phyloP scores from a whole-genome alignment of 2,888 invertebrate species.

The Biston betularia region DNA sequence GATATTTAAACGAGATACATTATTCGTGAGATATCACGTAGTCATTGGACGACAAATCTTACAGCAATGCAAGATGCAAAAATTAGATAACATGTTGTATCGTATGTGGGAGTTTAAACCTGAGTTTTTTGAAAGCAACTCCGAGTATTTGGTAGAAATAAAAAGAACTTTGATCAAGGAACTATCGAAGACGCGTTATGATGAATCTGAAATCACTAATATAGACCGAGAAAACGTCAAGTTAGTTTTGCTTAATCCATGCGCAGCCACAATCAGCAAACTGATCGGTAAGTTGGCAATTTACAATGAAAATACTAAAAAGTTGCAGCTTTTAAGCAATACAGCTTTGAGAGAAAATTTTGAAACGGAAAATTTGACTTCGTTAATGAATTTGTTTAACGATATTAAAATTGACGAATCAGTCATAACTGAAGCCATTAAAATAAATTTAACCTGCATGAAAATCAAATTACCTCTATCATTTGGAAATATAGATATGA shows the following conservation, averaged over 20 bases:
- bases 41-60: too few relatives aligned
- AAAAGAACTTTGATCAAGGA: constrained; percentile 48
- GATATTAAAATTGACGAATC: constrained; percentile 42
- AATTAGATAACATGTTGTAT: too few relatives aligned
- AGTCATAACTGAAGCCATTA: constrained; percentile 47
- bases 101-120: constrained; percentile 42
- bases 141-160: constrained; percentile 42
- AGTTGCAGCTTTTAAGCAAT: constrained; percentile 37
- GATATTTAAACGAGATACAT: too few relatives aligned
- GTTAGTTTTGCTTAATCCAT: constrained; percentile 41
- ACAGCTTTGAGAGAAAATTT: constrained; percentile 43
- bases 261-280: constrained; percentile 45
- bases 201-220: constrained; percentile 32
- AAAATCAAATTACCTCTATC: constrained; percentile 3
- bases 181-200: constrained; percentile 43
- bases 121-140: constrained; percentile 51
- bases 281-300: constrained; percentile 50
- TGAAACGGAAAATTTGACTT: constrained; percentile 27
- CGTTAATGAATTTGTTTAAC: constrained; percentile 43
- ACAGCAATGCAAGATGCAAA: too few relatives aligned
- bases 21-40: too few relatives aligned
- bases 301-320: constrained; percentile 37
- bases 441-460: constrained; percentile 40
- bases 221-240: too few relatives aligned
- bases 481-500: constrained; percentile 9